Conservation (phyloP, 2,113 vertebrate genomes). For the mouse (Mus musculus) region DNA sequence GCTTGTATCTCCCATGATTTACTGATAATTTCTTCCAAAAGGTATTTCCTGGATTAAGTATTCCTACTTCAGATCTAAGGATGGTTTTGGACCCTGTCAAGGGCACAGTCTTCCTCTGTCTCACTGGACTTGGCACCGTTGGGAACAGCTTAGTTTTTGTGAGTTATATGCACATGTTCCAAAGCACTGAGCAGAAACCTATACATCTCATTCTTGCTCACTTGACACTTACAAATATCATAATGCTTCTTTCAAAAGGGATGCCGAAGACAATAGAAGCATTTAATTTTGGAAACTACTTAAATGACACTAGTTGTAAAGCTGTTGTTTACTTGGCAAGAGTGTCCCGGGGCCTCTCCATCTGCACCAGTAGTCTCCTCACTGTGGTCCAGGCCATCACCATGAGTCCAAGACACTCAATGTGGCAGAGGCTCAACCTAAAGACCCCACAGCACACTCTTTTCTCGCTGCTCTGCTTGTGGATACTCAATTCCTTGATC, state of each 20-base stretch:
- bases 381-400: background rate
- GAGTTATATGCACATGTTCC: background rate
- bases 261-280: background rate
- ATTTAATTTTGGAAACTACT: background rate
- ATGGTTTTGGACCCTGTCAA: background rate
- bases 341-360: background rate
- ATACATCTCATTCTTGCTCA: background rate
- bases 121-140: background rate
- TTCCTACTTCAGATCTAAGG: background rate
- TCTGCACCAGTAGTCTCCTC: background rate
- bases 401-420: background rate
- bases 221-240: background rate
- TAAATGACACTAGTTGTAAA: background rate
- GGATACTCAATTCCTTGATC: background rate
- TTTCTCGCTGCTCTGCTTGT: background rate
- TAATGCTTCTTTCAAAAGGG: background rate
- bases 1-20: background rate
- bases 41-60: background rate
- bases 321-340: background rate
- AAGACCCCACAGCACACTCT: background rate
- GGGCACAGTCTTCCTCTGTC: background rate
- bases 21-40: background rate
- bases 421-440: background rate
- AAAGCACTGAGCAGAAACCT: background rate
- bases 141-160: background rate